Evolutionary conservation across 2,113 vertebrate genomes (phyloP), one percentile per base, ranked within the genome.

Genomic region (Rhinolophus sinicus): DNA sequence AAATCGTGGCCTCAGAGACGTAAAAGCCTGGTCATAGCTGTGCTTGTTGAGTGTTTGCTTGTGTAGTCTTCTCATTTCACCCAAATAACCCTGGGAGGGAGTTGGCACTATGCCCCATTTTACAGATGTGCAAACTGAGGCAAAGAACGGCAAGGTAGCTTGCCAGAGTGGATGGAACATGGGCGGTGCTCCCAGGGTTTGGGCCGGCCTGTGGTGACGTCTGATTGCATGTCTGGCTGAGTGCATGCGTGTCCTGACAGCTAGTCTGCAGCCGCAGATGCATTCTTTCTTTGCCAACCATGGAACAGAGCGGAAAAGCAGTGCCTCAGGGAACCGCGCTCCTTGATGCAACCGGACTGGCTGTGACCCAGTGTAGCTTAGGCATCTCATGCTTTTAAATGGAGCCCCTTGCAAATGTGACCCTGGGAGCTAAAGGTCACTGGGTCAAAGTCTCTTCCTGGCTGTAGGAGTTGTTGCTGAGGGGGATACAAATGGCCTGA

Each of bases 11-110:
- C 77, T 65, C 24, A 2, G 67, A 67, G 60, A 4, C 62, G 40
- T 21, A 5, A 33, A 12, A 13, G 28, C 7, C 21, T 10, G 60
- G 56, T 5, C 6, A 1, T 6, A 3, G 21, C 22, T 14, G 19
- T 13, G 21, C 13, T 3, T 16, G 6, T 6, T 5, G 73, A 30
- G 13, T 35, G 56, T 72, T 58, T 19, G n/a, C 26, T n/a, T 30
- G 18, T 10, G 35, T 3, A 1, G 40, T 44, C 40, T 44, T 38
- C 33, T 47, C 15, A 35, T 40, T 47, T 60, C 54, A 60, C 72
- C 30, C 13, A 18, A 6, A 18, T 56, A 76, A 1, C 54, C 44
- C 69, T n/a, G 73, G 33, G 56, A 67, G 11, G 69, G 30, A 56
- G 30, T 8, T 60, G 67, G 35, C 56, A 15, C 70, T 52, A n/a